phyloP scores from a whole-genome alignment of 2,888 invertebrate genomes.

The Calliopum simillimum region DNA sequence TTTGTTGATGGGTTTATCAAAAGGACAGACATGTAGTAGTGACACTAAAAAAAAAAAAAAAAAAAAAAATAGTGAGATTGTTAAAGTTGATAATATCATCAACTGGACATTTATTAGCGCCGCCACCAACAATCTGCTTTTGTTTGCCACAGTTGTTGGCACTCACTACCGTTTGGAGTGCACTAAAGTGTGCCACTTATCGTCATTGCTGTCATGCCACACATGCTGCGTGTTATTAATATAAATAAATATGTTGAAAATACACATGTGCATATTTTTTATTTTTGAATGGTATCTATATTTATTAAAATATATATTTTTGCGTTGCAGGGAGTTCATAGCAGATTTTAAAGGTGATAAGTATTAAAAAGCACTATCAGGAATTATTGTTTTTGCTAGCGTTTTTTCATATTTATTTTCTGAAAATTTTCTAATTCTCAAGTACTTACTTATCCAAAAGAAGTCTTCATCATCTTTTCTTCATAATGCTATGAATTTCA shows the following conservation, averaged over 20 bases:
- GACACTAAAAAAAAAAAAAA: neutral
- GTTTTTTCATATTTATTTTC: too few relatives aligned
- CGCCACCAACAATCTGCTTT: neutral
- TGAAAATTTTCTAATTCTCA: too few relatives aligned
- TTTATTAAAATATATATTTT: too few relatives aligned
- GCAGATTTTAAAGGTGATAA: too few relatives aligned
- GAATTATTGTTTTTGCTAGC: too few relatives aligned
- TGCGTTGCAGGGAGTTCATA: too few relatives aligned
- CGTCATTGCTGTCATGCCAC: neutral
- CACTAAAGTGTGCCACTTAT: neutral
- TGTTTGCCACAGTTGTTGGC: neutral
- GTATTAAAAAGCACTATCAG: too few relatives aligned
- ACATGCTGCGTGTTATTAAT: conserved; percentile 1
- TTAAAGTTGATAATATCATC: neutral
- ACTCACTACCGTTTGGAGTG: neutral
- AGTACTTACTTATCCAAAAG: too few relatives aligned
- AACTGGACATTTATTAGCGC: neutral
- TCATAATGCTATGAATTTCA: too few relatives aligned
- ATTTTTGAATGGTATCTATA: too few relatives aligned
- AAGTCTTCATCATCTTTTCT: too few relatives aligned
- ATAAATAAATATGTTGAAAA: neutral
- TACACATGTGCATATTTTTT: too few relatives aligned
- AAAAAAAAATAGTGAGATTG: neutral
- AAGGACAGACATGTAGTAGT: neutral
- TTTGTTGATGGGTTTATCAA: conserved; percentile 15